phyloP scores from a whole-genome alignment of 2,113 vertebrate species.

The Tautogolabrus adspersus region DNA sequence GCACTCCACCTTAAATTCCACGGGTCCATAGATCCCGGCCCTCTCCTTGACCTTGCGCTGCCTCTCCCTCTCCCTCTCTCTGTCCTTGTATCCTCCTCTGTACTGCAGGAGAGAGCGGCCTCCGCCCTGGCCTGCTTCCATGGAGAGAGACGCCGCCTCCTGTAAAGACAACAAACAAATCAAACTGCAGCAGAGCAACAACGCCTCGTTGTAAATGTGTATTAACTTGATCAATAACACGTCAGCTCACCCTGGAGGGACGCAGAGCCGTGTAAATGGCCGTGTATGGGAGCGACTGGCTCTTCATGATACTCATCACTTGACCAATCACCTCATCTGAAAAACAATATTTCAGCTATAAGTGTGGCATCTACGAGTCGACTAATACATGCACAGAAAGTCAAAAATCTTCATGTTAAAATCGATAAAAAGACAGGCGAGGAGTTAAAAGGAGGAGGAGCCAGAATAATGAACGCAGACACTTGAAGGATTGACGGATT shows the following conservation, averaged over 20 bases:
- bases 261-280: conserved; percentile 87
- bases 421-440: neutral
- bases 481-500: too few relatives aligned
- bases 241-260: conserved; percentile 85
- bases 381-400: neutral
- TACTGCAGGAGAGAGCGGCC: conserved; percentile 88
- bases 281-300: conserved; percentile 87
- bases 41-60: conserved; percentile 58
- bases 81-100: conserved; percentile 57
- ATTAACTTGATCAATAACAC: too few relatives aligned
- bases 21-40: conserved; percentile 61
- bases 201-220: neutral
- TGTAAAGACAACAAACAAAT: conserved; percentile 33
- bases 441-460: too few relatives aligned
- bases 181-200: neutral
- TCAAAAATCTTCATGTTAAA: neutral
- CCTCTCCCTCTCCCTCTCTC: conserved; percentile 55
- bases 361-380: too few relatives aligned
- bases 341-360: neutral
- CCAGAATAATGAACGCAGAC: too few relatives aligned
- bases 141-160: conserved; percentile 80
- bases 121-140: conserved; percentile 70
- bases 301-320: conserved; percentile 87
- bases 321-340: conserved; percentile 91
- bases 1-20: conserved; percentile 81